A percentile compares a stretch with the other conserved stretches of the same genome.
Evolutionary conservation across 2,888 invertebrate genomes (phyloP).

Genomic region (Heliconius ismenius): DNA sequence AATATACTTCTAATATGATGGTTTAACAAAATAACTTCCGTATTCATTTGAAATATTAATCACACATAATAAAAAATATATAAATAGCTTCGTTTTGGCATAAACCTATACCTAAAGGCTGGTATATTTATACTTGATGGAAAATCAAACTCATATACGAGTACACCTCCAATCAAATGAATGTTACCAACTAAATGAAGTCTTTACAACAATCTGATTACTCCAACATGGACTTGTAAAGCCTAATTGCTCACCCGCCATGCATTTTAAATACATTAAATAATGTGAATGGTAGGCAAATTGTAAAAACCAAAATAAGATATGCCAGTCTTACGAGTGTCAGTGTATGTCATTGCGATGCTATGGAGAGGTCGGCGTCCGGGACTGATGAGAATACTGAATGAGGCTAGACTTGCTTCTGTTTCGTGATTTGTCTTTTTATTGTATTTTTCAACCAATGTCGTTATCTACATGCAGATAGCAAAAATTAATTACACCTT

Average conservation of each 20-base stretch:
- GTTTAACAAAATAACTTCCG: no score
- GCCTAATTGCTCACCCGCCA: background rate
- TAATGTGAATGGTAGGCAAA: slow-evolving; percentile 1
- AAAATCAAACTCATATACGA: background rate
- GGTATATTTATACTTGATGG: background rate
- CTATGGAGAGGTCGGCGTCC: slow-evolving; percentile 28
- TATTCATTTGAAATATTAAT: no score
- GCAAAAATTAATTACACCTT: no score
- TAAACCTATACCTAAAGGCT: no score
- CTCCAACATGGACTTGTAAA: background rate
- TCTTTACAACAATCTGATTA: background rate
- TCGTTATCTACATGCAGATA: background rate
- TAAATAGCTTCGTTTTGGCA: no score
- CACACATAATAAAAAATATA: no score
- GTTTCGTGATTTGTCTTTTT: background rate
- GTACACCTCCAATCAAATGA: background rate
- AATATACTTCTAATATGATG: background rate
- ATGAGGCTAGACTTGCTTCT: slow-evolving; percentile 10
- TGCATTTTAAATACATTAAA: slow-evolving; percentile 20
- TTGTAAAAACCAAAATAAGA: slow-evolving; percentile 26
- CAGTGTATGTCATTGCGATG: slow-evolving; percentile 32
- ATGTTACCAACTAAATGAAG: background rate
- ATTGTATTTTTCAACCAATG: background rate
- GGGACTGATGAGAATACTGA: slow-evolving; percentile 38
- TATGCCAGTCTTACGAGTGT: slow-evolving; percentile 21